Conservation (phyloP, 2,888 invertebrate species). For the Augochlorella aurata region DNA sequence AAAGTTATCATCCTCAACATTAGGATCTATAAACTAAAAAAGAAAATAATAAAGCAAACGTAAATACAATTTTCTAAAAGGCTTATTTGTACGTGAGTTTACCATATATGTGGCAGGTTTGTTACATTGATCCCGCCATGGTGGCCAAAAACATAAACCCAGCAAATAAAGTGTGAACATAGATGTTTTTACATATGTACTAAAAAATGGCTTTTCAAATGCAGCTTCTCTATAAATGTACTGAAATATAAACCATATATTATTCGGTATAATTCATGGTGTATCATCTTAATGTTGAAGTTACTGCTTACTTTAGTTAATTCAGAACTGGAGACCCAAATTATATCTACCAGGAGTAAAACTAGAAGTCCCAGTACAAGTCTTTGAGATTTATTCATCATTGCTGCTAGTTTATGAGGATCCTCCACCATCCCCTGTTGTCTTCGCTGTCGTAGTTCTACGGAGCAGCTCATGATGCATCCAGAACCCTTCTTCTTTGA, state of each 20-base stretch:
- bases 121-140: slow-evolving; percentile 94
- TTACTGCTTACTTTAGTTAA: slow-evolving; percentile 91
- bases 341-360: slow-evolving; percentile 94
- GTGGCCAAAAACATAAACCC: slow-evolving; percentile 93
- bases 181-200: slow-evolving; percentile 96
- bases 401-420: slow-evolving; percentile 80
- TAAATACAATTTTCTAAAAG: slow-evolving; percentile 32
- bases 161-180: slow-evolving; percentile 96
- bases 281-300: background rate
- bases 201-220: slow-evolving; percentile 96
- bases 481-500: slow-evolving; percentile 27
- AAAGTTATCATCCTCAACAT: slow-evolving; percentile 91
- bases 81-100: slow-evolving; percentile 70
- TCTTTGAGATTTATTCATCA: slow-evolving; percentile 87
- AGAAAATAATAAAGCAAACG: slow-evolving; percentile 60
- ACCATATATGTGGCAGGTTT: slow-evolving; percentile 89
- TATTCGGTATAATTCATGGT: slow-evolving; percentile 9
- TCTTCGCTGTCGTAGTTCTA: slow-evolving; percentile 79
- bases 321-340: slow-evolving; percentile 98
- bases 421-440: slow-evolving; percentile 80
- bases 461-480: slow-evolving; percentile 77
- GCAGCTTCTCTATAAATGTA: slow-evolving; percentile 92
- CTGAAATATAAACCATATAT: slow-evolving; percentile 82
- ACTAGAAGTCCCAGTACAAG: slow-evolving; percentile 93
- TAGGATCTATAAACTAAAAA: slow-evolving; percentile 88